These are phyloP conservation scores for Limnephilus marmoratus DNA, from an alignment of 2,888 invertebrate genomes.

Conservation along the genomic window DNA sequence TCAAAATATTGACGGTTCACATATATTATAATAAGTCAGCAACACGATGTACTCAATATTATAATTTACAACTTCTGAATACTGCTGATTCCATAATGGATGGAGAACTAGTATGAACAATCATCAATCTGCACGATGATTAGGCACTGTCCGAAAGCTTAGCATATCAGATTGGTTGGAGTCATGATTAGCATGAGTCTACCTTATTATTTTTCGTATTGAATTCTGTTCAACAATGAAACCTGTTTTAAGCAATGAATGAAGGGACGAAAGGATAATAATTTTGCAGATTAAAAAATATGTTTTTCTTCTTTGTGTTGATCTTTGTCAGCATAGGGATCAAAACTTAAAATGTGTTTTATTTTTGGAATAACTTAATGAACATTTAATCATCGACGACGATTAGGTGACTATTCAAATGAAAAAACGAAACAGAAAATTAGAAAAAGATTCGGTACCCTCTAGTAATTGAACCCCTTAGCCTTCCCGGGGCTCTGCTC, in stretches of 20 bases:
- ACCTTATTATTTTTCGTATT: not conserved
- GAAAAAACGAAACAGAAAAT: no score
- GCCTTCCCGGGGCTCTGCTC: no score
- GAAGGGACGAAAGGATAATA: not conserved
- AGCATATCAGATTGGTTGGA: not conserved
- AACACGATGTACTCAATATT: not conserved
- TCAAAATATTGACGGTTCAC: not conserved
- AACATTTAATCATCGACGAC: no score
- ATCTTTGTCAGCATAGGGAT: not conserved
- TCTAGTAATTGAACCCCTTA: no score
- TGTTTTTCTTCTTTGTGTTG: not conserved
- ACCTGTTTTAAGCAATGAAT: not conserved
- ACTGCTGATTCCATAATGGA: not conserved
- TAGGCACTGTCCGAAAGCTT: constrained; percentile 5
- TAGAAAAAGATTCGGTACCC: no score
- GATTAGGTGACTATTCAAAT: no score
- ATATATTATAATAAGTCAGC: no score
- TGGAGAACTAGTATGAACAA: not conserved
- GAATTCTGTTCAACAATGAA: not conserved
- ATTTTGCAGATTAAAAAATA: not conserved
- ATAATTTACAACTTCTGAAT: not conserved
- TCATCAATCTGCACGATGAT: not conserved
- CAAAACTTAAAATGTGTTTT: not conserved
- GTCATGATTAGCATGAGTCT: constrained; percentile 15
- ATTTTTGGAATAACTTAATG: no score